Conservation (phyloP, 2,797 vertebrate genomes). For the Phoeniculus purpureus region DNA sequence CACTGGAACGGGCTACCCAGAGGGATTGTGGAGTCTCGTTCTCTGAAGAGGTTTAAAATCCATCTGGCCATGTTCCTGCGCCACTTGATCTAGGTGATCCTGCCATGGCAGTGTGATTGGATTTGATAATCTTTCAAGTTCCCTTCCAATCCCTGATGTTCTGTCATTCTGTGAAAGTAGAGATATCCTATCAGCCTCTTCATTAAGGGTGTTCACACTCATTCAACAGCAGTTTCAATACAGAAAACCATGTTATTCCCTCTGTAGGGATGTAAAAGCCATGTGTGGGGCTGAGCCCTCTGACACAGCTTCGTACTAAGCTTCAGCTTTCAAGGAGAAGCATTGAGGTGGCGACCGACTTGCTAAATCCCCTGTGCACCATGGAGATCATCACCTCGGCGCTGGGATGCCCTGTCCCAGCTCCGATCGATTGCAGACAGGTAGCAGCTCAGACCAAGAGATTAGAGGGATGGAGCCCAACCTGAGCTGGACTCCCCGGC, state of each 20-base stretch:
- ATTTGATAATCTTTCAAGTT: too few species aligned
- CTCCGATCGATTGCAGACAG: neutral
- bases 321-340: neutral
- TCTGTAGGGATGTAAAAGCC: neutral
- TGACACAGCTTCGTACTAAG: neutral
- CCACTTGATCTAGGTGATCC: too few species aligned
- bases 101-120: too few species aligned
- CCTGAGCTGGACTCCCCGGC: neutral
- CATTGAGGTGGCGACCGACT: neutral
- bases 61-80: too few species aligned
- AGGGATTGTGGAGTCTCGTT: too few species aligned
- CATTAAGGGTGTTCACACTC: neutral
- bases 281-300: neutral
- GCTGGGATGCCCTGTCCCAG: neutral
- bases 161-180: neutral
- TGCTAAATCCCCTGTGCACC: neutral
- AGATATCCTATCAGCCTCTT: neutral
- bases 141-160: too few species aligned
- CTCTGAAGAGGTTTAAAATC: too few species aligned
- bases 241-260: neutral
- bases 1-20: too few species aligned
- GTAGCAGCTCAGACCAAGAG: neutral
- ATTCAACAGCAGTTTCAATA: neutral
- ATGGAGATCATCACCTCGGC: neutral
- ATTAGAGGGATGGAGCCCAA: neutral